Conservation (phyloP, 2,888 invertebrate species). For the Cheilosia soror region DNA sequence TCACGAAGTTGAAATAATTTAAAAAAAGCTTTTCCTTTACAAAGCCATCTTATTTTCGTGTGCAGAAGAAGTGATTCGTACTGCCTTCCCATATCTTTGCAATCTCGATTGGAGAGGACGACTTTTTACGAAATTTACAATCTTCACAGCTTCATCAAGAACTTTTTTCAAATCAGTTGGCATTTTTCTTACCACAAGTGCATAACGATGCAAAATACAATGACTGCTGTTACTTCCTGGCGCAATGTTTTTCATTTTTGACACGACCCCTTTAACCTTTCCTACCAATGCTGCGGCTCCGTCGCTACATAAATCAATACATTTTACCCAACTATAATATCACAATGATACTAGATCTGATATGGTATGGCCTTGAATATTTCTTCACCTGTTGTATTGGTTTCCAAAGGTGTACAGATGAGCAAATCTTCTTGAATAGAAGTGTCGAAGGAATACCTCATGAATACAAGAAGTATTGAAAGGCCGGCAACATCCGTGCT, state of each 20-base stretch:
- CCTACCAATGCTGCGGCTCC: too few species aligned
- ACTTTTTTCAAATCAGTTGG: conserved; percentile 9
- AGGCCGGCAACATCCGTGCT: neutral
- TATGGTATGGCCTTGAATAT: conserved; percentile 1
- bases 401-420: neutral
- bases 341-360: too few species aligned
- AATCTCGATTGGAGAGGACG: neutral
- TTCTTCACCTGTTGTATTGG: conserved; percentile 2
- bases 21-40: too few species aligned
- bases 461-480: neutral
- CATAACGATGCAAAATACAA: conserved; percentile 10
- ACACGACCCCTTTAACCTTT: too few species aligned
- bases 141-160: conserved; percentile 10
- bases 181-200: conserved; percentile 10
- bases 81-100: neutral
- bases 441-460: too few species aligned
- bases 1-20: too few species aligned
- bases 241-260: neutral
- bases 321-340: too few species aligned
- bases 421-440: neutral
- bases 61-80: too few species aligned
- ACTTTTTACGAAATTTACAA: neutral
- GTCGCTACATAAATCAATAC: neutral
- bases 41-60: too few species aligned
- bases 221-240: conserved; percentile 9